A percentile compares a stretch with the other conserved stretches of the same genome.
Conservation (phyloP, 2,888 invertebrate genomes). For the Pogonocherus hispidulus region DNA sequence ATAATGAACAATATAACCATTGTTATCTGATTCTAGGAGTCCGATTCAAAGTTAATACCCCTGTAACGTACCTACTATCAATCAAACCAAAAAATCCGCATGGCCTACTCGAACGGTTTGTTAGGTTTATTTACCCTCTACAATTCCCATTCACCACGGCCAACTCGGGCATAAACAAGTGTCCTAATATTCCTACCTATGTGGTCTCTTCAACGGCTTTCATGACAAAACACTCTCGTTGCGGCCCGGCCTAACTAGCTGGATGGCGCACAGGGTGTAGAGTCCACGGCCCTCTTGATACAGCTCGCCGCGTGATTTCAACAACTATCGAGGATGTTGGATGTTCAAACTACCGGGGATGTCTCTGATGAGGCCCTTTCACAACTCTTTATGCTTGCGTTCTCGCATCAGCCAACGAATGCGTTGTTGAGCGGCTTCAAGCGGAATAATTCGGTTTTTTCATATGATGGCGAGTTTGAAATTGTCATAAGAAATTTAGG, state of each 20-base stretch:
- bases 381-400: constrained; percentile 45
- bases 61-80: neutral
- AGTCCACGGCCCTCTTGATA: constrained; percentile 28
- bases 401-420: constrained; percentile 30
- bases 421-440: constrained; percentile 35
- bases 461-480: too few relatives aligned
- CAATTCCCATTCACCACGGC: constrained; percentile 10
- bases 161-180: constrained; percentile 60
- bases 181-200: constrained; percentile 65
- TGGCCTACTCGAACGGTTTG: constrained; percentile 17
- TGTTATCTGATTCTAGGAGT: too few relatives aligned
- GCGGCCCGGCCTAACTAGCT: constrained; percentile 53
- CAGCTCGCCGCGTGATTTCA: constrained; percentile 41
- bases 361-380: constrained; percentile 46
- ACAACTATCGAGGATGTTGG: constrained; percentile 24
- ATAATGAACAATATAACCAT: too few relatives aligned
- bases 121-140: constrained; percentile 20
- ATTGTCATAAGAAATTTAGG: too few relatives aligned
- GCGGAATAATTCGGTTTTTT: constrained; percentile 36
- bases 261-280: constrained; percentile 39
- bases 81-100: constrained; percentile 10
- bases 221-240: constrained; percentile 40
- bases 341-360: too few relatives aligned
- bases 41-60: neutral
- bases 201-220: constrained; percentile 56